Evolutionary conservation across 2,113 vertebrate genomes (phyloP).

Genomic region (Phylloscopus trochiloides): DNA sequence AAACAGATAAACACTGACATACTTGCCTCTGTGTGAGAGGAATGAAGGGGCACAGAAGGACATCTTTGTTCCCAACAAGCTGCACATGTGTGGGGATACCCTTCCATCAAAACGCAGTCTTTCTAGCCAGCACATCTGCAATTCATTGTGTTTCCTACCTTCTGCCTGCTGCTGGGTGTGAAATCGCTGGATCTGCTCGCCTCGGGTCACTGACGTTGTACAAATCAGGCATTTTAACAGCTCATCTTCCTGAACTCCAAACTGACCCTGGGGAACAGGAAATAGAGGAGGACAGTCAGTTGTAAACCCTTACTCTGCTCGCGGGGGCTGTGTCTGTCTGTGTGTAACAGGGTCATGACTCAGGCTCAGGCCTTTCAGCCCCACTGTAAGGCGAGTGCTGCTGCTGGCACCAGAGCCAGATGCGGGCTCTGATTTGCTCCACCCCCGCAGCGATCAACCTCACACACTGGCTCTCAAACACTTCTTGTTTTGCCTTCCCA

Average conservation of each 20-base stretch:
- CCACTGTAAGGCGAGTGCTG: not conserved
- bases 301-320: not conserved
- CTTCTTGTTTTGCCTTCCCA: not conserved
- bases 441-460: not conserved
- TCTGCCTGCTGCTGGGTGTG: constrained; percentile 81
- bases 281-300: not conserved
- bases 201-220: constrained; percentile 70
- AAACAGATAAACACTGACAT: not conserved
- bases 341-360: not conserved
- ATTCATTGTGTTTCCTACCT: constrained; percentile 46
- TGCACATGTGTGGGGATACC: not conserved
- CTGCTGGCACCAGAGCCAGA: not conserved
- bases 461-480: not conserved
- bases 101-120: not conserved
- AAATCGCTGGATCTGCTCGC: constrained; percentile 74
- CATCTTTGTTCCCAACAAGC: not conserved
- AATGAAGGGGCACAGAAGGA: not conserved
- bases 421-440: accelerated
- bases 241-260: constrained; percentile 77
- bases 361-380: not conserved
- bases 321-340: too few relatives aligned
- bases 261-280: constrained; percentile 70
- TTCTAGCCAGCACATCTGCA: not conserved
- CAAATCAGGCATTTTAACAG: constrained; percentile 75
- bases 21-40: not conserved